Conservation (phyloP, 2,113 vertebrate genomes). For the Myrmecophaga tridactyla region DNA sequence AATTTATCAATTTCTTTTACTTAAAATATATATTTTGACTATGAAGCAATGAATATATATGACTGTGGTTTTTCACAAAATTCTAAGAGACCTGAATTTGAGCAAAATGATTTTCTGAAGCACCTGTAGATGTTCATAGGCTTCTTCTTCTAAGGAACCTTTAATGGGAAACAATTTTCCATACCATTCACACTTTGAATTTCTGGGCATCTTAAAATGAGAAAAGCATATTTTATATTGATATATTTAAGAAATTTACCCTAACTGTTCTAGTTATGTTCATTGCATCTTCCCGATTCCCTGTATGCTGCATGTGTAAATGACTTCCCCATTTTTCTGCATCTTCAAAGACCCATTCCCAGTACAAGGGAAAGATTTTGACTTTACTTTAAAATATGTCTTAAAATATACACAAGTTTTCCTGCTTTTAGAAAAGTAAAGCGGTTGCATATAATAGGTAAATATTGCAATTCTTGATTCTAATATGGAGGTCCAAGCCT, state of each 20-base stretch:
- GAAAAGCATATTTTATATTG: neutral
- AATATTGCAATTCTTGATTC: conserved; percentile 47
- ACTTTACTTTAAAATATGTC: neutral
- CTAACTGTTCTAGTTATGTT: neutral
- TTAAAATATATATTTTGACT: neutral
- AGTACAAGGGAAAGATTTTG: neutral
- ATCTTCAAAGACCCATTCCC: neutral
- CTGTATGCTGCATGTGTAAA: neutral
- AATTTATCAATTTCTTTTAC: neutral
- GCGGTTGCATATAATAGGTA: neutral
- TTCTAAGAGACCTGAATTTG: neutral
- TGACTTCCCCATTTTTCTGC: neutral
- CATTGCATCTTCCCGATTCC: neutral
- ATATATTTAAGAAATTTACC: neutral
- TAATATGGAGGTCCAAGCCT: neutral
- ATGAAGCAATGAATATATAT: neutral
- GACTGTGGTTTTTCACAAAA: neutral
- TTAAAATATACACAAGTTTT: neutral
- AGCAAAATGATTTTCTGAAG: neutral
- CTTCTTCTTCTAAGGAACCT: neutral
- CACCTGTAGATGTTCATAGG: neutral
- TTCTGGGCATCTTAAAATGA: neutral
- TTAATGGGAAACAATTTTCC: neutral
- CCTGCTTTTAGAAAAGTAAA: neutral
- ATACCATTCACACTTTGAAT: neutral